Evolutionary conservation across 1,140 invertebrate genomes (phyloP), one percentile per base, ranked within the genome.

Genomic region (Drosophila ironensis): DNA sequence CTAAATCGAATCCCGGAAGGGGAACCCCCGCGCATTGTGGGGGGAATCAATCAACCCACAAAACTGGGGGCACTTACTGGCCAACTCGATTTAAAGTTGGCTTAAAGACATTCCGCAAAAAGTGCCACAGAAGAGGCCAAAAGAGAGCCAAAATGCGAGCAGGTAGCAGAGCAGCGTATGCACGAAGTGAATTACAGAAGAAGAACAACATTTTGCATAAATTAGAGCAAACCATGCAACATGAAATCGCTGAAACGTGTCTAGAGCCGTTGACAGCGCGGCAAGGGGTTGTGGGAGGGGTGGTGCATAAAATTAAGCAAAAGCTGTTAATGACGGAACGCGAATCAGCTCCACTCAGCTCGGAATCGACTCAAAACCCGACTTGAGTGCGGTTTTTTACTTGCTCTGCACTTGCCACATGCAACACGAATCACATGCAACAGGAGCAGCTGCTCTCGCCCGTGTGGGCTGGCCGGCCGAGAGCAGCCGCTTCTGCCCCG

Each of bases 181-280:
- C 52, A 38, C 45, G 41, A 54, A 46, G 52, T 66, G 59, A 69
- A 82, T 84, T 70, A 78, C 77, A 57, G 68, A 44, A 64, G 57
- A 77, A 64, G 56, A 84, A 72, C 67, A 77, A 59, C 80, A 86
- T 84, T 86, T 80, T 86, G 80, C 80, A 86, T 86, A 86, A 86
- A 86, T 86, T 86, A 86, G 67, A 75, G 57, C 61, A 28, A 46
- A 42, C 60, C 74, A 75, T 86, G 81, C 80, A 80, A 86, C 80
- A 78, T 63, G 73, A 56, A 73, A 84, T 77, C 78, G 64, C 64
- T 72, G 80, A 74, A 84, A 84, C 78, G 78, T 84, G 78, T 84
- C 72, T 45, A 45, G 41, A 61, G 70, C 38, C 57, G 80, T 64
- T 63, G 80, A 86, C 74, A 77, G 54, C 67, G 52, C 30, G 48